Conservation (phyloP, 2,888 invertebrate genomes). For the Cerceris ruficornis region DNA sequence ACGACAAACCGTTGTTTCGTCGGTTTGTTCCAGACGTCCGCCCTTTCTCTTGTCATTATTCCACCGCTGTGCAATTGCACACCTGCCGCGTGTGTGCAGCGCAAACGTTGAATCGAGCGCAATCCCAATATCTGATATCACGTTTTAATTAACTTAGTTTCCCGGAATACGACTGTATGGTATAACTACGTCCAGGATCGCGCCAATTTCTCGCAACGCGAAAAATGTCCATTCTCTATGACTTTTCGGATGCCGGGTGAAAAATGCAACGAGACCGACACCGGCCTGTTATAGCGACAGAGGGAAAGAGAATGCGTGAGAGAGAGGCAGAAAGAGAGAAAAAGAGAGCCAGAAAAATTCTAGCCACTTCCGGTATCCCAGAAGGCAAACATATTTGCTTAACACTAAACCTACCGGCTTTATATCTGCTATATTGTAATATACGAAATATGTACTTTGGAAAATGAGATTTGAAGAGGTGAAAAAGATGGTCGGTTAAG, state of each 20-base stretch:
- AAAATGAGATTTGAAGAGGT: no score
- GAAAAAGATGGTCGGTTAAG: no score
- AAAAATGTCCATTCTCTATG: slow-evolving; percentile 4
- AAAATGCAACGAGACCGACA: slow-evolving; percentile 8
- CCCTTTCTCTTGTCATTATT: slow-evolving; percentile 1
- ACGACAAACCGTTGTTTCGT: slow-evolving; percentile 28
- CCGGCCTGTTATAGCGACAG: no score
- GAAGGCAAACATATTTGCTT: no score
- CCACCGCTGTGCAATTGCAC: slow-evolving; percentile 23
- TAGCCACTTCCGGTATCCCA: no score
- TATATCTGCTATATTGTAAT: no score
- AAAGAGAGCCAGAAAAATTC: no score
- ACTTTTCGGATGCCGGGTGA: slow-evolving; percentile 3
- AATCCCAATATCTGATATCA: slow-evolving; percentile 73
- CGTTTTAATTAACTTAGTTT: slow-evolving; percentile 73
- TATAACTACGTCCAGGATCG: not conserved
- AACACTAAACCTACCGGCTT: no score
- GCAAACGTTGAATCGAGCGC: slow-evolving; percentile 32
- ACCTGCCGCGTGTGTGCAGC: slow-evolving; percentile 17
- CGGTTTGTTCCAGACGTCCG: slow-evolving; percentile 17
- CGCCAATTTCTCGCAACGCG: slow-evolving; percentile 9
- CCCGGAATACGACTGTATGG: slow-evolving; percentile 41
- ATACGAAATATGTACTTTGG: no score
- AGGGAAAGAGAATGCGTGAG: no score
- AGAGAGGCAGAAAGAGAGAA: no score